Evolutionary conservation across 53 echinoderm and acorn worm genomes (phyloP).

Genomic region (Pentamera pediparva): DNA sequence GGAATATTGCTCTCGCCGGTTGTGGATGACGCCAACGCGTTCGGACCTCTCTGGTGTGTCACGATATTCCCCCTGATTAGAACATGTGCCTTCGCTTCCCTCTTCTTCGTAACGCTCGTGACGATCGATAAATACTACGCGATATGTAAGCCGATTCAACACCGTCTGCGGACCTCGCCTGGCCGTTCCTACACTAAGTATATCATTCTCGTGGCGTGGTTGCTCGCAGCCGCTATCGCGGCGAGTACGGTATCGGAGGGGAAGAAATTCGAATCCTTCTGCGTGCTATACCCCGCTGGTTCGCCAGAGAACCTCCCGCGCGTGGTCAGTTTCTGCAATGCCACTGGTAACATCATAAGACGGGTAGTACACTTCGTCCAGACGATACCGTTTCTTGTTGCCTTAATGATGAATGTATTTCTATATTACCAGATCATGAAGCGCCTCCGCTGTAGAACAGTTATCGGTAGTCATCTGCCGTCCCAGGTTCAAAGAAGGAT

Average conservation of each 20-base stretch:
- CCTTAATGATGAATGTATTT: slow-evolving; percentile 6
- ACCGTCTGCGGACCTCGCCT: background rate
- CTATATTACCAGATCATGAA: background rate
- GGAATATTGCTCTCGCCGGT: slow-evolving; percentile 3
- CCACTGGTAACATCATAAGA: background rate
- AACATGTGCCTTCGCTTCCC: slow-evolving; percentile 18
- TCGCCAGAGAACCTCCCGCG: background rate
- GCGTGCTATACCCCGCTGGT: background rate
- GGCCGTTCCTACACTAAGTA: slow-evolving; percentile 8
- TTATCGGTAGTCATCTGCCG: background rate
- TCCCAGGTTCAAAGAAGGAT: background rate
- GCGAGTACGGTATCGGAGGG: slow-evolving; percentile 1
- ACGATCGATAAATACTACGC: slow-evolving; percentile 34
- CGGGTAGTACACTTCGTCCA: background rate
- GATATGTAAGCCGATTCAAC: slow-evolving; percentile 19
- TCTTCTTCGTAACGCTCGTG: slow-evolving; percentile 11
- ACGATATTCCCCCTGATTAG: slow-evolving; percentile 13
- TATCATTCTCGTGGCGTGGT: slow-evolving; percentile 9
- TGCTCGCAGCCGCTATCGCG: background rate
- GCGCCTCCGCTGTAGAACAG: background rate
- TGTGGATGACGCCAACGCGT: background rate
- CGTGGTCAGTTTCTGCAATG: background rate
- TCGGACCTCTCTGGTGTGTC: slow-evolving; percentile 20
- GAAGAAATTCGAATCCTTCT: background rate
- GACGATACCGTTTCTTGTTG: slow-evolving; percentile 2